Base-by-base conservation (phyloP, 1,140 invertebrate species). In the Zaprionus capensis region DNA sequence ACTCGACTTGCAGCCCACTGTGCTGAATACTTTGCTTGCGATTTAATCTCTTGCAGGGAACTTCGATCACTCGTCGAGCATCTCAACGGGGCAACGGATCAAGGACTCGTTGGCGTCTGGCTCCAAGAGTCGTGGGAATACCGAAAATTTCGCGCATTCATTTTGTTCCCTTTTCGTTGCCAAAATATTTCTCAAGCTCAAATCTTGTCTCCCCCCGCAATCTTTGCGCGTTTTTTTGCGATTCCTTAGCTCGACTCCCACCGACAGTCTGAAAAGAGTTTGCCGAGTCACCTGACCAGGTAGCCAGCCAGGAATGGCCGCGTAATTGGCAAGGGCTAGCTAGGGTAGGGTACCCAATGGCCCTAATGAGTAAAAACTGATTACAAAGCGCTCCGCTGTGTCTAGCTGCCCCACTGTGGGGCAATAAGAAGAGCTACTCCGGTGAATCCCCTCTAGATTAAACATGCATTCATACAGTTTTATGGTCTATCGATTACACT, bases 131-230 rank as follows among this genome's bases (percentile, higher is more conserved):
- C 78, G 78, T 80, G 78, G 78, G 78, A 80, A 80, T 68, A 77
- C 74, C 22, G 66, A 65, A 38, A 38, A 67, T 34, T 68, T 76
- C 57, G 46, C 66, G 53, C 64, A 24, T 66, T 66, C 44, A 64
- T 58, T 59, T 26, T 41, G 17, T 46, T 58, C 41, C 15, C 36
- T 67, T 61, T 71, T 64, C 44, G 28, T 49, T 65, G 57, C 53
- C 62, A 68, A 83, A 71, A 82, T 9, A 46, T 46, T 83, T 88
- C 78, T 78, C 69, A 87, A 78, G 73, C 72, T 41, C 9, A 20
- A 20, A 71, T 80, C 70, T 87, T 82, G 82, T 86, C 83, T 87
- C 83, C 83, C 81, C 82, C 83, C 80, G 46, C n/a, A 55, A 81
- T 78, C 75, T 65, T 57, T 61, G 34, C 46, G 46, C 36, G 63